Evolutionary conservation across 2,888 invertebrate genomes (phyloP), one percentile per base, ranked within the genome.

Genomic region (Slavum lentiscoides): DNA sequence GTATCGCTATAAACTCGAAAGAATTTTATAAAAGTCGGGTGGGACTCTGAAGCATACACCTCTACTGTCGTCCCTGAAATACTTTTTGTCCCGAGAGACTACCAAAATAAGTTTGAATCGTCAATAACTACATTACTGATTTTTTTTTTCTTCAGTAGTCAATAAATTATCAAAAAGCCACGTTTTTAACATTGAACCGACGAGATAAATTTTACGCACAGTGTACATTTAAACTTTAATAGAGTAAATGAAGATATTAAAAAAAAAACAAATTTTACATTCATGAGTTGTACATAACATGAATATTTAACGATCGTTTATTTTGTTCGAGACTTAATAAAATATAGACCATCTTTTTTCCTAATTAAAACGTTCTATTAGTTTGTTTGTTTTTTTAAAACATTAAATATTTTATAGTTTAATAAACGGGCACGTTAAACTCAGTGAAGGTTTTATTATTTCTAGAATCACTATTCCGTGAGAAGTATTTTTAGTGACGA

Each of bases 1-100:
- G 66, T 74, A 74, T 74, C 39, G 21, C 39, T 21, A 37, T 74
- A 58, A 74, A 74, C 37, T 66, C 39, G n/a, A 74, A 74, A 37
- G 66, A 74, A 74, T 74, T 75, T 75, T 67, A 58, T 75, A 19
- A 23, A 75, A 75, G 74, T 75, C 43, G 55, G 74, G 74, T 66
- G 74, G 66, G 74, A 75, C 74, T 55, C 74, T 55, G 23, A 66
- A 75, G 74, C 58, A 66, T 75, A 75, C 55, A 53, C 49, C 37
- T 75, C 58, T 58, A 64, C 74, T 23, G 13, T 55, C 55, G 13
- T 55, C 55, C 39, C 66, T 19, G 74, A 39, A 67, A 75, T 66
- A 43, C 39, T 58, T 58, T 66, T 74, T 21, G 37, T 55, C 64
- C 39, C 74, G 21, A 55, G 66, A 39, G 74, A 66, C 3, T 39